phyloP scores from a whole-genome alignment of 2,888 invertebrate species.

The Heliconius hortense region DNA sequence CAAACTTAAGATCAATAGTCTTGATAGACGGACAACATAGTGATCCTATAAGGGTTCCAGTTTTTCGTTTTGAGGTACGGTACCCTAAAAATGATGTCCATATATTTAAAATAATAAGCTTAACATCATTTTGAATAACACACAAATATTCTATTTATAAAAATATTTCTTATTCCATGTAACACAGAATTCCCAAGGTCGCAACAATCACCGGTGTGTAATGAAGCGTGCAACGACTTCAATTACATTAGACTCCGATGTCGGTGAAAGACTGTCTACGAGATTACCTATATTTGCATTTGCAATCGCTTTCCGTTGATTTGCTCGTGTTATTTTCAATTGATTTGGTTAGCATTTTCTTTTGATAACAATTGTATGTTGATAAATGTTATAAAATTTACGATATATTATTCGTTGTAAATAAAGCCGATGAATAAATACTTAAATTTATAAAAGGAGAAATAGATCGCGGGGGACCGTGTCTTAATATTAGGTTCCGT shows the following conservation, averaged over 20 bases:
- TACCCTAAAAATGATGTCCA: no score
- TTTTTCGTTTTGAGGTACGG: no score
- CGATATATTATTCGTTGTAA: no score
- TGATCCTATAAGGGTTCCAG: no score
- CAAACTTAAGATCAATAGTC: no score
- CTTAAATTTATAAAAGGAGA: not conserved
- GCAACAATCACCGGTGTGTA: constrained; percentile 37
- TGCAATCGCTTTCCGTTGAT: constrained; percentile 18
- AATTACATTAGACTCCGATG: constrained; percentile 31
- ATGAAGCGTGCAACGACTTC: constrained; percentile 36
- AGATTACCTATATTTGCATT: constrained; percentile 35
- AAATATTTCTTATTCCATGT: constrained; percentile 6
- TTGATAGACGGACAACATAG: no score
- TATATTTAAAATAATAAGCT: no score
- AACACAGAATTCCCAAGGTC: constrained; percentile 34
- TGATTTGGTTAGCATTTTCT: not conserved
- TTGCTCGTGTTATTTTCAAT: constrained; percentile 14
- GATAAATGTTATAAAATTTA: no score
- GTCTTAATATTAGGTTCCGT: not conserved
- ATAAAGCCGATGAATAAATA: not conserved
- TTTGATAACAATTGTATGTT: not conserved
- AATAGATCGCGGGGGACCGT: not conserved
- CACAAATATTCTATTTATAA: constrained; percentile 10
- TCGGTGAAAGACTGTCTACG: constrained; percentile 29
- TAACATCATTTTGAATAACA: not conserved